Percentiles rank a stretch among this genome's conserved stretches.
phyloP scores from a whole-genome alignment of 1,140 invertebrate genomes.

The Hypsibius dujardini region DNA sequence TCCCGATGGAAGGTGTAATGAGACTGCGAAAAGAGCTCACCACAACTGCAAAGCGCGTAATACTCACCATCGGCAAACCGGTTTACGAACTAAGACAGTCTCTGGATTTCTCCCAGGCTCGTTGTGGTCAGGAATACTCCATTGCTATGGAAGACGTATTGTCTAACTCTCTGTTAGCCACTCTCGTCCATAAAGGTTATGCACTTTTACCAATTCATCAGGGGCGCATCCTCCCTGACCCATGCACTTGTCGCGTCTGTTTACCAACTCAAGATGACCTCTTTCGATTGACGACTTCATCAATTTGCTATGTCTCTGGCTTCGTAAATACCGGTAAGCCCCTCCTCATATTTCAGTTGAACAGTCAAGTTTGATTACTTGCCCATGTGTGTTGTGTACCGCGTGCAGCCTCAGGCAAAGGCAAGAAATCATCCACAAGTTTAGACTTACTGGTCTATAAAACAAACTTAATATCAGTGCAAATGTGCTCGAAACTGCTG shows the following conservation, averaged over 20 bases:
- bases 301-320: neutral
- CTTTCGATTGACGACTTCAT: neutral
- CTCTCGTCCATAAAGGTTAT: neutral
- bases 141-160: neutral
- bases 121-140: neutral
- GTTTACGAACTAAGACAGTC: neutral
- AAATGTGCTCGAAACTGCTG: too few relatives aligned
- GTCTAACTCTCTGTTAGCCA: neutral
- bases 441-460: too few relatives aligned
- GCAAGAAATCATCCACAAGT: too few relatives aligned
- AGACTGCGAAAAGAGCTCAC: neutral
- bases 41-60: neutral
- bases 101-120: neutral
- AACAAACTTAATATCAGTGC: too few relatives aligned
- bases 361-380: too few relatives aligned
- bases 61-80: neutral
- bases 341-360: too few relatives aligned
- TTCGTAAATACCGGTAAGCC: neutral
- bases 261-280: neutral
- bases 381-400: too few relatives aligned
- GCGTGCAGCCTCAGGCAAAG: too few relatives aligned
- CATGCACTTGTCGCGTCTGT: neutral
- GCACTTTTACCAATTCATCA: neutral
- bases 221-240: neutral
- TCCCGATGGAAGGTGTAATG: neutral